These are phyloP conservation scores for Anser cygnoides DNA, from an alignment of 2,113 vertebrate genomes.

Conservation along the genomic window DNA sequence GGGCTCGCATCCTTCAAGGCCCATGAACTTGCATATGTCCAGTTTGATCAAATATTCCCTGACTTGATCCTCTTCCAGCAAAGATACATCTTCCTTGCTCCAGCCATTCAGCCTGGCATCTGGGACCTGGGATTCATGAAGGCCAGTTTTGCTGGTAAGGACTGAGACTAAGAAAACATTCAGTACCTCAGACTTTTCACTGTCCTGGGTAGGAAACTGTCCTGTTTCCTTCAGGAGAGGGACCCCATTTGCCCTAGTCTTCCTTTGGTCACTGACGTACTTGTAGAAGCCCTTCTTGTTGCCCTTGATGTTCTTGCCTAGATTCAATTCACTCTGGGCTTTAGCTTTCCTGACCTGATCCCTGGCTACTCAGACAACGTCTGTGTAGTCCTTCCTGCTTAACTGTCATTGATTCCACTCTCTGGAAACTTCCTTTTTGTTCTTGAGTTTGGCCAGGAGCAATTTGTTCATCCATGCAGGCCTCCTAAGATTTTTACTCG, in stretches of 20 bases:
- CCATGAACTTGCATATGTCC: not conserved
- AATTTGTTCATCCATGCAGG: not conserved
- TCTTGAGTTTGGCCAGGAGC: not conserved
- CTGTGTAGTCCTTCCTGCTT: not conserved
- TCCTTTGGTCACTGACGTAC: not conserved
- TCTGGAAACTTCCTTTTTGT: not conserved
- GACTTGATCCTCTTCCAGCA: not conserved
- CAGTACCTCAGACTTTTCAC: not conserved
- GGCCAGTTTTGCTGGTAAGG: not conserved
- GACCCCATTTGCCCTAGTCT: not conserved
- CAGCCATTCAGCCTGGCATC: not conserved
- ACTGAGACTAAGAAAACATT: not conserved
- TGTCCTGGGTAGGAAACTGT: not conserved
- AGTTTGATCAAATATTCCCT: not conserved
- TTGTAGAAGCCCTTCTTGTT: not conserved
- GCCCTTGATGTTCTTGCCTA: not conserved
- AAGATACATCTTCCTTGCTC: not conserved
- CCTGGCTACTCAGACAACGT: not conserved
- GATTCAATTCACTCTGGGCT: not conserved
- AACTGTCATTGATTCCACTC: not conserved
- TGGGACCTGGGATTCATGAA: not conserved
- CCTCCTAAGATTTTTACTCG: not conserved
- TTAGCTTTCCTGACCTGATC: not conserved
- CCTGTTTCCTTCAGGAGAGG: not conserved
- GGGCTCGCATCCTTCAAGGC: not conserved